Conservation (phyloP, 2,113 vertebrate genomes). For the Phainopepla nitens region DNA sequence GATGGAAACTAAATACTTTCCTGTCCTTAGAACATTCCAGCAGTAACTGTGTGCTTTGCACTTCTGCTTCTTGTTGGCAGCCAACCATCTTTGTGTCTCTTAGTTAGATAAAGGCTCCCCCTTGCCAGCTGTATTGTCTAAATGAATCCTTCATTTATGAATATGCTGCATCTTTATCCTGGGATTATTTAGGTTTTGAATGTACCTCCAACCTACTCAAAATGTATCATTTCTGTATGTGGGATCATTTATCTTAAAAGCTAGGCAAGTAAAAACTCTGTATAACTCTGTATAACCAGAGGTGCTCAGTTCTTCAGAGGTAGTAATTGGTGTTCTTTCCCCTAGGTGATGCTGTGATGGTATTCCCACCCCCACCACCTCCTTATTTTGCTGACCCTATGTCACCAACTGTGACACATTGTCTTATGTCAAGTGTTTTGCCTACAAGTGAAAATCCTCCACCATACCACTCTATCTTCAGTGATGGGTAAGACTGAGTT, state of each 20-base stretch:
- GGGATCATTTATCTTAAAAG: neutral
- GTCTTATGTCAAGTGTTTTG: neutral
- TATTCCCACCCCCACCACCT: conserved; percentile 78
- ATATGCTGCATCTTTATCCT: neutral
- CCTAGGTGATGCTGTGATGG: conserved; percentile 74
- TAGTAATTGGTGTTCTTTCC: neutral
- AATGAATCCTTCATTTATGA: neutral
- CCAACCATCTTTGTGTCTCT: neutral
- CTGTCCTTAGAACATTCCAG: neutral
- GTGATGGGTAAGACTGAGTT: conserved; percentile 65
- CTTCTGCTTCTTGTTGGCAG: neutral
- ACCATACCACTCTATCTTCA: conserved; percentile 72
- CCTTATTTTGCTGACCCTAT: conserved; percentile 73
- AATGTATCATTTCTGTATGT: neutral
- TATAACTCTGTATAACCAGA: too few relatives aligned
- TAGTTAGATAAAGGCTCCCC: neutral
- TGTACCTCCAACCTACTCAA: neutral
- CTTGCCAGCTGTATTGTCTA: neutral
- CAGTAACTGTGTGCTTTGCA: neutral
- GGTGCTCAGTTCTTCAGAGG: neutral
- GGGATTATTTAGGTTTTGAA: neutral
- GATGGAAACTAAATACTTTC: neutral
- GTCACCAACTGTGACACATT: neutral
- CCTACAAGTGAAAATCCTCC: conserved; percentile 68
- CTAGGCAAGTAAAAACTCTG: neutral